These are phyloP conservation scores for Falco concolor DNA, from an alignment of 2,797 vertebrate genomes.

Conservation along the genomic window DNA sequence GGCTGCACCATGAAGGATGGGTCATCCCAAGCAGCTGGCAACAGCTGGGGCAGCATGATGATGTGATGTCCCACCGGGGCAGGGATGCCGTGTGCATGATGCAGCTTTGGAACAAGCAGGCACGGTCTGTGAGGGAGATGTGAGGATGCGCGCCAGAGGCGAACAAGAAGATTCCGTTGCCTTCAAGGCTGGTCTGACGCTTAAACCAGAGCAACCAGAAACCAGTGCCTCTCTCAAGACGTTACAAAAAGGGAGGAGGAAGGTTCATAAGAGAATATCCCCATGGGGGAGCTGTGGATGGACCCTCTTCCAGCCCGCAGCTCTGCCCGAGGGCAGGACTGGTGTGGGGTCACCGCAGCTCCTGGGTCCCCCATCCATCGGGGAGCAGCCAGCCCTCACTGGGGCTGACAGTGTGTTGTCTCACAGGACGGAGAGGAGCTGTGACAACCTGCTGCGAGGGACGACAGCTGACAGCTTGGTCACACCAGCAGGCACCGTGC, in stretches of 20 bases:
- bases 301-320: background rate
- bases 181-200: background rate
- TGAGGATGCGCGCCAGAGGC: rapidly evolving
- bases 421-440: background rate
- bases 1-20: background rate
- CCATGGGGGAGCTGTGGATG: too few relatives aligned
- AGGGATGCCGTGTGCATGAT: rapidly evolving
- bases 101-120: background rate
- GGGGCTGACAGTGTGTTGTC: background rate
- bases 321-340: background rate
- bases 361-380: background rate
- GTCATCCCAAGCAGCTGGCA: background rate
- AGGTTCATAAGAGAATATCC: background rate
- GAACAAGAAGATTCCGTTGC: background rate
- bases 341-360: background rate
- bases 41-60: too few relatives aligned
- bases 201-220: background rate
- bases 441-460: background rate
- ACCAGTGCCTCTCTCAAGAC: background rate
- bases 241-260: background rate
- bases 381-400: background rate
- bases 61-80: rapidly evolving
- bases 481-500: background rate
- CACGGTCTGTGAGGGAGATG: background rate
- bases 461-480: background rate